Conservation (phyloP, 35 echinoderm and acorn worm genomes). For the Amphiura filiformis region DNA sequence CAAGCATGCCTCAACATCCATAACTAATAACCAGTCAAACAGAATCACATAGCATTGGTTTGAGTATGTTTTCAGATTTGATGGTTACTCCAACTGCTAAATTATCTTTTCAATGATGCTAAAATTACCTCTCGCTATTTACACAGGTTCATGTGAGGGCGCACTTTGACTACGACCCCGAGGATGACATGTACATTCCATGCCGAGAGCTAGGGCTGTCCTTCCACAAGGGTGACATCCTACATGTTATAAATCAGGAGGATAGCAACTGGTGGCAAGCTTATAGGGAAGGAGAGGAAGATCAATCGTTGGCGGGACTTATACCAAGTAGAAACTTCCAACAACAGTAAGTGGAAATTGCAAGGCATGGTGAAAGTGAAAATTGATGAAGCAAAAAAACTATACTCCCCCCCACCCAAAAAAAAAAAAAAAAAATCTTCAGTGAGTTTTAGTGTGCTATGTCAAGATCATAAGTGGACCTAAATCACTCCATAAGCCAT, state of each 20-base stretch:
- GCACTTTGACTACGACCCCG: slow-evolving; percentile 90
- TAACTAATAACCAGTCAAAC: too few species aligned
- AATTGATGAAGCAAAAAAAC: too few species aligned
- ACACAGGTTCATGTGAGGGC: slow-evolving; percentile 82
- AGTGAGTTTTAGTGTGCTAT: neutral
- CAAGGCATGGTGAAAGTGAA: too few species aligned
- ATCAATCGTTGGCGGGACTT: slow-evolving; percentile 86
- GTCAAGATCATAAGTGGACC: neutral
- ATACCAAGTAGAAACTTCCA: slow-evolving; percentile 89
- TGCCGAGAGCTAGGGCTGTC: slow-evolving; percentile 89
- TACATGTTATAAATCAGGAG: slow-evolving; percentile 85
- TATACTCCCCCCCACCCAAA: too few species aligned
- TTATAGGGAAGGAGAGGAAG: slow-evolving; percentile 88
- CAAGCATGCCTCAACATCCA: too few species aligned
- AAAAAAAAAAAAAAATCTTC: too few species aligned
- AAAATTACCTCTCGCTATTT: too few species aligned
- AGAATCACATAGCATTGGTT: too few species aligned
- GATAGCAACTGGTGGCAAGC: slow-evolving; percentile 98
- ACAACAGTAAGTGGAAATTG: slow-evolving; percentile 69
- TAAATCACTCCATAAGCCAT: too few species aligned
- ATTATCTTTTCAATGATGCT: too few species aligned
- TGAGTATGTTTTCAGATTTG: too few species aligned
- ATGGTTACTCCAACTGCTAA: too few species aligned
- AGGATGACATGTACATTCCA: slow-evolving; percentile 97
- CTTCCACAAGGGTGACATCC: slow-evolving; percentile 90